These are phyloP conservation scores for Dendroctonus valens DNA, from an alignment of 1,140 invertebrate genomes.

Conservation along the genomic window DNA sequence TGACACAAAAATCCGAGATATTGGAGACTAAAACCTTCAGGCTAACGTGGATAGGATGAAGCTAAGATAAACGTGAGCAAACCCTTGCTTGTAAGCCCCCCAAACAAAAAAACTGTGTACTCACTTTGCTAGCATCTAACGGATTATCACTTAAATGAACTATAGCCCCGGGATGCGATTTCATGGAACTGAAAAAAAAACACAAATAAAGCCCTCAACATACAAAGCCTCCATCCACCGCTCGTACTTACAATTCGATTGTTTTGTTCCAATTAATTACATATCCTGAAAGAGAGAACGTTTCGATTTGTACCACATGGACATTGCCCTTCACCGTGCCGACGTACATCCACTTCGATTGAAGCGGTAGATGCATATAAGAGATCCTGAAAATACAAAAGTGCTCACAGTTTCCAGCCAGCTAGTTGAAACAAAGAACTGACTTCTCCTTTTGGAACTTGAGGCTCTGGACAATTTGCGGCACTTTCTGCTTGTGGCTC, in stretches of 20 bases:
- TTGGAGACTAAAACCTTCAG: too few species aligned
- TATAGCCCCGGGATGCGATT: slow-evolving; percentile 92
- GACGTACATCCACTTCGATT: slow-evolving; percentile 98
- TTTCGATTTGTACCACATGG: slow-evolving; percentile 95
- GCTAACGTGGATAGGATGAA: too few species aligned
- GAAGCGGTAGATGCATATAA: slow-evolving; percentile 88
- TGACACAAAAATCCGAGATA: too few species aligned
- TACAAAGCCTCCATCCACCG: background rate
- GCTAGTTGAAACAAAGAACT: slow-evolving; percentile 38
- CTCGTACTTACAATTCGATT: slow-evolving; percentile 93
- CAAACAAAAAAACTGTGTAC: slow-evolving; percentile 22
- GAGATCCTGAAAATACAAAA: slow-evolving; percentile 73
- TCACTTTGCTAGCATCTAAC: slow-evolving; percentile 90
- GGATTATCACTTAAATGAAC: slow-evolving; percentile 96
- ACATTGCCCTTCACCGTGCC: slow-evolving; percentile 98
- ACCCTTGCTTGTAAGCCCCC: background rate
- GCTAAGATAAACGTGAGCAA: too few species aligned
- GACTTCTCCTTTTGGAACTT: slow-evolving; percentile 97
- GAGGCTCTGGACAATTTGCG: slow-evolving; percentile 91
- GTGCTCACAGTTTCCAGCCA: background rate
- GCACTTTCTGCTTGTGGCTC: slow-evolving; percentile 94
- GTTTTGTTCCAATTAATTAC: slow-evolving; percentile 99
- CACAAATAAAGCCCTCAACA: slow-evolving; percentile 8
- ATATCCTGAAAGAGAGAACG: slow-evolving; percentile 94
- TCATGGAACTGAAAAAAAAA: slow-evolving; percentile 79